Percentiles rank a stretch among this genome's conserved stretches.
These are phyloP conservation scores for Drosophila nigrodunni DNA, from an alignment of 1,140 invertebrate genomes.

Conservation along the genomic window DNA sequence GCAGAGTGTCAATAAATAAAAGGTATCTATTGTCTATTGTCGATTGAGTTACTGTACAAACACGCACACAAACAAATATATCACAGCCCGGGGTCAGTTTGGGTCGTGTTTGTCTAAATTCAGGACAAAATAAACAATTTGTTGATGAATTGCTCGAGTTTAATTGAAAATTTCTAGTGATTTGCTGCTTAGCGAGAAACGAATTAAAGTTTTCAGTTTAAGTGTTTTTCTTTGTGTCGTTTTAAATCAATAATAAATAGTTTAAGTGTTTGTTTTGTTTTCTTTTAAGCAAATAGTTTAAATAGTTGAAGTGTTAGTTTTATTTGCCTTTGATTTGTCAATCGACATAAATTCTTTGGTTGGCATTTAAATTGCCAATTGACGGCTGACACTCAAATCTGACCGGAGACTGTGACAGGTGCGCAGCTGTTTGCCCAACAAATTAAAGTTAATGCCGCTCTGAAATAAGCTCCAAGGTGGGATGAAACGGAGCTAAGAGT, in stretches of 20 bases:
- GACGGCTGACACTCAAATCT: slow-evolving; percentile 36
- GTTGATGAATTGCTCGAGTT: slow-evolving; percentile 29
- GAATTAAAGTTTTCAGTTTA: slow-evolving; percentile 3
- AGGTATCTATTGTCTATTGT: slow-evolving; percentile 16
- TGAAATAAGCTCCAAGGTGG: slow-evolving; percentile 52
- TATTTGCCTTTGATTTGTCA: slow-evolving; percentile 45
- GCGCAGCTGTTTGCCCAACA: slow-evolving; percentile 69
- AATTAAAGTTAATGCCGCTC: slow-evolving; percentile 80
- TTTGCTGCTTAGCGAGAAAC: slow-evolving; percentile 3
- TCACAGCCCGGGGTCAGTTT: slow-evolving; percentile 45
- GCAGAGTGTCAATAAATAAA: slow-evolving; percentile 31
- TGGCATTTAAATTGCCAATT: slow-evolving; percentile 42
- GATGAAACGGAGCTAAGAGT: not conserved
- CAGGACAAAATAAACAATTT: slow-evolving; percentile 46
- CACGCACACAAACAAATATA: slow-evolving; percentile 19
- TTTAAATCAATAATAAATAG: not conserved
- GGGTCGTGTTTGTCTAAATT: slow-evolving; percentile 62
- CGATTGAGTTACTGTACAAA: slow-evolving; percentile 6
- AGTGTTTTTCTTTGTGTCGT: slow-evolving; percentile 9
- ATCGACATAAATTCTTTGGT: slow-evolving; percentile 52
- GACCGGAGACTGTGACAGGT: slow-evolving; percentile 34
- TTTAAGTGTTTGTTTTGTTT: slow-evolving; percentile 10
- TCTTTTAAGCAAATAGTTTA: not conserved
- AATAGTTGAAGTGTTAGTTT: slow-evolving; percentile 20
- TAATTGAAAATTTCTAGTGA: slow-evolving; percentile 25